Percentiles rank a stretch among this genome's conserved stretches.
These are phyloP conservation scores for Ammodramus savannarum DNA, from an alignment of 2,113 vertebrate genomes.

Conservation along the genomic window DNA sequence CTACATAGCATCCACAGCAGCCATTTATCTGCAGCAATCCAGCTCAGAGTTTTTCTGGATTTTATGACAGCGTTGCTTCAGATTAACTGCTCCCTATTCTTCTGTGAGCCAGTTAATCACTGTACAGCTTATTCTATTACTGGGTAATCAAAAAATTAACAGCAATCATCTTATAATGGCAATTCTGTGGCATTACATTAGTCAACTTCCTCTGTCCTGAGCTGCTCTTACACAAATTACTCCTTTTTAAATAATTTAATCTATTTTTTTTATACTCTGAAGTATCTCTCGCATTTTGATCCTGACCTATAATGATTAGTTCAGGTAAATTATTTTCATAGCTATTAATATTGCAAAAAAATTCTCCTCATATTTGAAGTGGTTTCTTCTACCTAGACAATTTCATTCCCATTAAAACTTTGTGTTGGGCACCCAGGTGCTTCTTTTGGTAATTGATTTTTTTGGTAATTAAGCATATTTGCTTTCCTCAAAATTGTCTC, in stretches of 20 bases:
- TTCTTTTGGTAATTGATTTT: neutral
- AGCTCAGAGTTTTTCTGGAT: neutral
- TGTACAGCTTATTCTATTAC: neutral
- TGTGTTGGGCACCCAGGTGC: neutral
- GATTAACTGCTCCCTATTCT: neutral
- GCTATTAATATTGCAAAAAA: neutral
- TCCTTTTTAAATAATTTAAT: neutral
- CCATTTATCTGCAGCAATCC: neutral
- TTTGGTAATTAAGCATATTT: neutral
- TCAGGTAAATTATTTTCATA: neutral
- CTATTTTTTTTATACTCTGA: neutral
- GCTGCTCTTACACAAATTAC: conserved; percentile 13
- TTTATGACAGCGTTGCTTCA: neutral
- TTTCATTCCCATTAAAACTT: neutral
- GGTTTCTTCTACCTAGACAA: neutral
- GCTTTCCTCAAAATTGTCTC: neutral
- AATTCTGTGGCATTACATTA: neutral
- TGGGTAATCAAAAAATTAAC: conserved; percentile 32
- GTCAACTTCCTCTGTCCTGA: neutral
- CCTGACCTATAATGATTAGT: neutral
- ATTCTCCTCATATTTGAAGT: neutral
- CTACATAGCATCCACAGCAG: neutral
- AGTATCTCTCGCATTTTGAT: neutral
- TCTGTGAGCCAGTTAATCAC: conserved; percentile 17
- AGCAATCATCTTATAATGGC: neutral